phyloP scores from a whole-genome alignment of 2,113 vertebrate genomes.

The Origma solitaria region DNA sequence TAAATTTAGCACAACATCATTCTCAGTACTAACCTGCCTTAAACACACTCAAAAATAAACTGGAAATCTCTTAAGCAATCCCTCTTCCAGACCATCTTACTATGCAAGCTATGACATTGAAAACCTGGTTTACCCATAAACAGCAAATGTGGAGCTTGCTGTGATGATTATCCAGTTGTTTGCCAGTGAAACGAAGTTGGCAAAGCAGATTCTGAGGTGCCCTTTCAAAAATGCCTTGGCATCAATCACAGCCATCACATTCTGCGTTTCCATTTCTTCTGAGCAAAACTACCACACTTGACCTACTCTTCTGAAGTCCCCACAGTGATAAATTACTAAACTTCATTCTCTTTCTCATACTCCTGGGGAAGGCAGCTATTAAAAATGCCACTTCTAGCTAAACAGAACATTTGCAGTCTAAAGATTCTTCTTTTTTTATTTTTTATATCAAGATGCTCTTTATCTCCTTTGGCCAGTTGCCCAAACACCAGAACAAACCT shows the following conservation, averaged over 20 bases:
- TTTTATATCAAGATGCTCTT: neutral
- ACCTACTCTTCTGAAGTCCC: neutral
- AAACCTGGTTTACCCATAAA: neutral
- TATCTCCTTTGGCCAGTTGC: neutral
- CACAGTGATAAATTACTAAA: neutral
- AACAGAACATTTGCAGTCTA: neutral
- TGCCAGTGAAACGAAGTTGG: neutral
- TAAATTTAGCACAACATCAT: neutral
- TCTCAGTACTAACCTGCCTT: neutral
- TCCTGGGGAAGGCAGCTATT: neutral
- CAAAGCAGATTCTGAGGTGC: neutral
- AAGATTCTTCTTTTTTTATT: neutral
- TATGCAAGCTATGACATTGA: neutral
- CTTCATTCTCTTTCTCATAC: neutral
- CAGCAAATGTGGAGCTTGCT: neutral
- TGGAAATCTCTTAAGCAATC: neutral
- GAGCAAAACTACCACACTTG: neutral
- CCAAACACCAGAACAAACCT: neutral
- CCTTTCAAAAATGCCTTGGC: slow-evolving; percentile 16
- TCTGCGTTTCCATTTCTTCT: neutral
- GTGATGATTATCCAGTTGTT: neutral
- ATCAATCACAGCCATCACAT: neutral
- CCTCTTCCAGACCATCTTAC: neutral
- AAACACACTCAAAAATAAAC: neutral
- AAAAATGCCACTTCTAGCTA: neutral